Evolutionary conservation across 2,113 vertebrate genomes (phyloP).

Genomic region (Pelecanoides urinatrix): DNA sequence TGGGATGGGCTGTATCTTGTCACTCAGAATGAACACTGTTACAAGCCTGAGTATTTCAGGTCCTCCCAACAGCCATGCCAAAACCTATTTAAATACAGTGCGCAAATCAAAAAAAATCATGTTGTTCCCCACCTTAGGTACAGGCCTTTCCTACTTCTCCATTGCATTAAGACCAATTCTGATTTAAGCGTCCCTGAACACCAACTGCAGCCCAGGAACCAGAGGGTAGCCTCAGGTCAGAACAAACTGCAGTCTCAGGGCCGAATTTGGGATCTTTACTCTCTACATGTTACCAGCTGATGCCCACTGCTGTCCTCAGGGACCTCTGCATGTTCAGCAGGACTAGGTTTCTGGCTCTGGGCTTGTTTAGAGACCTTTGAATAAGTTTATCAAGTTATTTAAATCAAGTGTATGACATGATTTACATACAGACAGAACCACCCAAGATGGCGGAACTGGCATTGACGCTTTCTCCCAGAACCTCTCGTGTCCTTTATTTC

Average conservation of each 20-base stretch:
- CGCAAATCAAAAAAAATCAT: neutral
- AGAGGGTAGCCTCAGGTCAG: neutral
- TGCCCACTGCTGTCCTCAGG: neutral
- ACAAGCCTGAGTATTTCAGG: neutral
- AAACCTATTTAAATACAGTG: neutral
- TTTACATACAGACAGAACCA: neutral
- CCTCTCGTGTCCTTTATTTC: neutral
- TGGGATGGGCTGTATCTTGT: neutral
- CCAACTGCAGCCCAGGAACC: accelerated
- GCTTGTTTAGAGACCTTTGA: neutral
- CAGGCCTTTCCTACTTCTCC: neutral
- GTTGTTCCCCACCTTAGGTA: neutral
- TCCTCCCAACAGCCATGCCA: neutral
- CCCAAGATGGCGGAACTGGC: neutral
- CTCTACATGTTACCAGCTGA: neutral
- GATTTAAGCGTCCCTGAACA: neutral
- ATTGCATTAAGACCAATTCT: neutral
- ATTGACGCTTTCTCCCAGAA: neutral
- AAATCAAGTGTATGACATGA: neutral
- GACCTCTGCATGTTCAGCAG: neutral
- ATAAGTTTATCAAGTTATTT: neutral
- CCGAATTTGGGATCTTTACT: neutral
- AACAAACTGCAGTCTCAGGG: neutral
- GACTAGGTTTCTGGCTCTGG: neutral
- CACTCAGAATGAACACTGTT: neutral